Percentiles rank a stretch among this genome's conserved stretches.
phyloP scores from a whole-genome alignment of 2,797 vertebrate species.

The Thripadectes ignobilis region DNA sequence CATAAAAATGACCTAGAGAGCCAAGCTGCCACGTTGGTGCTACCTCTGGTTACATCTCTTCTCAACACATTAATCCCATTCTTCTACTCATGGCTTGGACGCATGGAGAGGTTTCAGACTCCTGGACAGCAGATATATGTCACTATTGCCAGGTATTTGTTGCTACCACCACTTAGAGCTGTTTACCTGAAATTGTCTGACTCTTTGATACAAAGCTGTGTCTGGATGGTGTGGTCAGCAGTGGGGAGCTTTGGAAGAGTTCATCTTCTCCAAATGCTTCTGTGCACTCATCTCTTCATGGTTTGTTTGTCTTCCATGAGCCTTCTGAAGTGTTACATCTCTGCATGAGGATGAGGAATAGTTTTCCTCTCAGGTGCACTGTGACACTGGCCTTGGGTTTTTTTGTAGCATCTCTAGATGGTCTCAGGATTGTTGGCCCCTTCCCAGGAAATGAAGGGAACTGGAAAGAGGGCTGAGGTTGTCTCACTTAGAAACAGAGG shows the following conservation, averaged over 20 bases:
- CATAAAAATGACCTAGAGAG: slow-evolving; percentile 37
- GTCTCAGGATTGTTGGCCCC: background rate
- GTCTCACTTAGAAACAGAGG: background rate
- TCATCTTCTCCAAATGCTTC: background rate
- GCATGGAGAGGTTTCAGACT: slow-evolving; percentile 85
- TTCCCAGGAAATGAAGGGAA: background rate
- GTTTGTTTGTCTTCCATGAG: background rate
- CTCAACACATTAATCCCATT: slow-evolving; percentile 88
- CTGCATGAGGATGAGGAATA: background rate
- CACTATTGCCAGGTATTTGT: slow-evolving; percentile 84
- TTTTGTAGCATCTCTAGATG: background rate
- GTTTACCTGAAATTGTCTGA: background rate
- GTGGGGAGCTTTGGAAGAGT: background rate
- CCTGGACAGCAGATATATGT: slow-evolving; percentile 84
- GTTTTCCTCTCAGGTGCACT: background rate
- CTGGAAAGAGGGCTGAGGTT: background rate
- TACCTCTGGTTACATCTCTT: slow-evolving; percentile 86
- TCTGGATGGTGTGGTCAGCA: background rate
- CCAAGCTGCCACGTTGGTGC: slow-evolving; percentile 84
- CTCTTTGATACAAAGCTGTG: background rate
- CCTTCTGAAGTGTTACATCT: background rate
- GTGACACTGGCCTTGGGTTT: background rate
- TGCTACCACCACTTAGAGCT: background rate
- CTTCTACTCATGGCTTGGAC: slow-evolving; percentile 86
- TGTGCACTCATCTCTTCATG: background rate